These are phyloP conservation scores for Tenthredo amoena DNA, from an alignment of 2,888 invertebrate genomes.

Conservation along the genomic window DNA sequence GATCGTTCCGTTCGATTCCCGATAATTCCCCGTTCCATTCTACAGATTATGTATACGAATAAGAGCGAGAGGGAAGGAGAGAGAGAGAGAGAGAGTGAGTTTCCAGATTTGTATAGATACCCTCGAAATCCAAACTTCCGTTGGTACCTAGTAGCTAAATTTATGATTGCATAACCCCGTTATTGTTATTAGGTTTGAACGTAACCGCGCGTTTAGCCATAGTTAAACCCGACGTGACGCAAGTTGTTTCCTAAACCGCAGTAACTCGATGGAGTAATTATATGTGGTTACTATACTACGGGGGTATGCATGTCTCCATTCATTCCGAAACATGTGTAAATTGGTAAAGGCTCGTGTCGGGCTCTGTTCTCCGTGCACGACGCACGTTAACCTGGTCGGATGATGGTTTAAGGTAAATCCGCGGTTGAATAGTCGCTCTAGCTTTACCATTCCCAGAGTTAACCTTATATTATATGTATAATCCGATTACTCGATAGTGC, in stretches of 20 bases:
- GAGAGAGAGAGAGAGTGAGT: not conserved
- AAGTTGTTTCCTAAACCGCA: conserved; percentile 23
- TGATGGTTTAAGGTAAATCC: not conserved
- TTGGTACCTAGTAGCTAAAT: not conserved
- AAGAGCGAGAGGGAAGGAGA: not conserved
- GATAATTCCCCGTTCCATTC: not conserved
- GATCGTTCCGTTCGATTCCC: not conserved
- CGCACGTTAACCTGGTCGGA: not conserved
- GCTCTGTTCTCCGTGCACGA: not conserved
- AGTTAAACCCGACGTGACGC: conserved; percentile 5
- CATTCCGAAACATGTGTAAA: conserved; percentile 27
- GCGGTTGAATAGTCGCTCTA: not conserved
- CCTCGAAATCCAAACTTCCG: conserved; percentile 6
- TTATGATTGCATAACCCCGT: conserved; percentile 9
- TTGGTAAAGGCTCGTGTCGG: conserved; percentile 7
- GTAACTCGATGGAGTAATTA: conserved; percentile 15
- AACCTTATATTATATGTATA: not conserved
- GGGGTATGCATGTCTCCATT: conserved; percentile 9
- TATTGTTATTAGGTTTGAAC: not conserved
- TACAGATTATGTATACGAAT: not conserved
- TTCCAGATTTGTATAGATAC: not conserved
- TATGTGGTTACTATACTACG: not conserved
- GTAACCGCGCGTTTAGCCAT: conserved; percentile 4
- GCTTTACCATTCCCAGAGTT: not conserved
- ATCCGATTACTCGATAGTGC: not conserved